Conservation (phyloP, 2,888 invertebrate genomes). For the Scaptomyza flava region DNA sequence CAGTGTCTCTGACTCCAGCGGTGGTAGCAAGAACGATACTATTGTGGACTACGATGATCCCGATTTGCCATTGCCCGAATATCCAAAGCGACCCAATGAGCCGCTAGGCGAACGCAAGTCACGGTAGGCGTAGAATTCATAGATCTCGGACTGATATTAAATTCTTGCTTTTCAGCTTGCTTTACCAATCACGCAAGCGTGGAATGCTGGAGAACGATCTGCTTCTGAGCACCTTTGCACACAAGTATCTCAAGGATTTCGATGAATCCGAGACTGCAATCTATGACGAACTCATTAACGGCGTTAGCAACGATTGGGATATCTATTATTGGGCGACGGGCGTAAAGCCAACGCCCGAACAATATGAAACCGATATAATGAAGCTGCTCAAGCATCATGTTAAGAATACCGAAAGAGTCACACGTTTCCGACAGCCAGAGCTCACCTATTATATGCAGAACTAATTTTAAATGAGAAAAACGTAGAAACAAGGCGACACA, state of each 20-base stretch:
- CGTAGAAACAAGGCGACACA: conserved; percentile 17
- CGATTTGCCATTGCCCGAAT: conserved; percentile 86
- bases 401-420: conserved; percentile 87
- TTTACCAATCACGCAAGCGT: conserved; percentile 97
- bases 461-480: background rate
- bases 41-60: conserved; percentile 80
- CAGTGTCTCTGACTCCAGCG: background rate
- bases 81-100: conserved; percentile 87
- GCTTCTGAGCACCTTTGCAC: conserved; percentile 95
- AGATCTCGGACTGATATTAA: background rate
- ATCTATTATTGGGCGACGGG: conserved; percentile 97
- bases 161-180: conserved; percentile 86
- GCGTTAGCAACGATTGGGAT: conserved; percentile 98
- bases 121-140: conserved; percentile 84
- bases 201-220: conserved; percentile 98
- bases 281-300: conserved; percentile 95
- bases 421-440: conserved; percentile 42
- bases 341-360: conserved; percentile 91
- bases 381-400: conserved; percentile 92
- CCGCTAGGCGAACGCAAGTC: conserved; percentile 87
- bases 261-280: conserved; percentile 89
- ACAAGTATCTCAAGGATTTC: conserved; percentile 90
- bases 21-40: conserved; percentile 25
- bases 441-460: conserved; percentile 21
- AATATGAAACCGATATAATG: conserved; percentile 96